These are phyloP conservation scores for Alfaro cultratus DNA, from an alignment of 2,797 vertebrate species.

Conservation along the genomic window DNA sequence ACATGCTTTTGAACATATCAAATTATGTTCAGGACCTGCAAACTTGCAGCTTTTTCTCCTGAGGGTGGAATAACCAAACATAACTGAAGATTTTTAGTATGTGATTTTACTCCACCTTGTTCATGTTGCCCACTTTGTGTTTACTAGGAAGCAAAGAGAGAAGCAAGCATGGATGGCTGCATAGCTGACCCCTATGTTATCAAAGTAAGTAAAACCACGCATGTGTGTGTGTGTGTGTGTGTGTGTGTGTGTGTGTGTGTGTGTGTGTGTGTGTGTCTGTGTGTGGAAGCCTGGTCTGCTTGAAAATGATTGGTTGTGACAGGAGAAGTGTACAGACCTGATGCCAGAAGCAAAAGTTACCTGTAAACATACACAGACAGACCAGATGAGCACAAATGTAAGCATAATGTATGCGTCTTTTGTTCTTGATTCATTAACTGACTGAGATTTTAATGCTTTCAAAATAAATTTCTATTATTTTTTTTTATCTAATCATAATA, in stretches of 20 bases:
- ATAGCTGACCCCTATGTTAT: conserved; percentile 54
- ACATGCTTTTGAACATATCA: conserved; percentile 30
- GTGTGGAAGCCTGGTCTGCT: conserved; percentile 20
- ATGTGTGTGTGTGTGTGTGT: background rate
- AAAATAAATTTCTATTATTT: background rate
- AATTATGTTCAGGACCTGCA: conserved; percentile 30
- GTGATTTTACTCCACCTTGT: conserved; percentile 37
- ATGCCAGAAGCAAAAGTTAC: conserved; percentile 57
- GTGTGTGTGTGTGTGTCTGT: background rate
- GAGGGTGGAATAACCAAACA: conserved; percentile 38
- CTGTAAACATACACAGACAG: conserved; percentile 22
- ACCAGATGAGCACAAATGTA: conserved; percentile 7
- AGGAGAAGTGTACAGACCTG: conserved; percentile 39
- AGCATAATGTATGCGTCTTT: background rate
- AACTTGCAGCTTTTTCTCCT: conserved; percentile 23
- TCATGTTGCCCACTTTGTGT: conserved; percentile 35
- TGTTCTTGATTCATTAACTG: background rate
- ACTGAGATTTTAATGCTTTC: background rate
- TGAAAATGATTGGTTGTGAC: conserved; percentile 72
- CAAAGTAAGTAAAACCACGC: conserved; percentile 35
- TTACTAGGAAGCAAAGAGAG: conserved; percentile 51
- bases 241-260: no score
- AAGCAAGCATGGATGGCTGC: conserved; percentile 58
- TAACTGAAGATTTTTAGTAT: conserved; percentile 27
- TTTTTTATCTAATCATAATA: background rate